Base-by-base conservation (phyloP, 2,888 invertebrate species). In the Exocentrus adspersus region DNA sequence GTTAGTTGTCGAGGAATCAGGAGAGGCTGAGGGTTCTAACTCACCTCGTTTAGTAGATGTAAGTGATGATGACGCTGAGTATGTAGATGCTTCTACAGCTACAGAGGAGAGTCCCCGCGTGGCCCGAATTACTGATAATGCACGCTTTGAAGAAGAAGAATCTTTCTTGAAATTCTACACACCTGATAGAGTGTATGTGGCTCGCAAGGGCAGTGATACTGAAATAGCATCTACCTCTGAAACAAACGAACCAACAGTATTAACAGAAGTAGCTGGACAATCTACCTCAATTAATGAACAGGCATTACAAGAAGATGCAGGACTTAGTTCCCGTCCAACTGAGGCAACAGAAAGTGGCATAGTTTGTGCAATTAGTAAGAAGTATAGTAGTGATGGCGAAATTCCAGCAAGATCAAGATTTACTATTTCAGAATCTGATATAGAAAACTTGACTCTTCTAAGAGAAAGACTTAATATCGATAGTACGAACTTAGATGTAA, bases 61-160 rank as follows among this genome's bases (percentile, higher is more conserved):
- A 53, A 53, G 52, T 53, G 52, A 53, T 41, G 52, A 53, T 20
- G 52, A 53, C 2, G 12, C 41, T 9, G 17, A 10, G 14, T 54
- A 17, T 54, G 54, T 54, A 54, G 54, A 54, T 54, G 54, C 54
- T 54, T 17, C 41, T 5, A 42, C 43, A 17, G 24, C 24, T 10
- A 16, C 43, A 3, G 17, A 42, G 14, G 53, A 37, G 12, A 12
- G 9, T 6, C 1, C 17, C 2, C 17, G 37, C 5, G 24, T 21
- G 14, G 3, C 2, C 3, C 21, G n/a, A 37, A 3, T 20, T 14
- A 9, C 10, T 30, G 16, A 32, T 19, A 51, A 32, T 16, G 19
- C 17, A 32, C 9, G 21, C 17, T 20, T 12, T 1, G n/a, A 41
- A 3, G 14, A 12, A 53, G 53, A 53, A 10, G 20, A 37, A 16